A percentile compares a stretch with the other conserved stretches of the same genome.
phyloP scores from a whole-genome alignment of 2,113 vertebrate species.

The Mesoclemmys tuberculata region DNA sequence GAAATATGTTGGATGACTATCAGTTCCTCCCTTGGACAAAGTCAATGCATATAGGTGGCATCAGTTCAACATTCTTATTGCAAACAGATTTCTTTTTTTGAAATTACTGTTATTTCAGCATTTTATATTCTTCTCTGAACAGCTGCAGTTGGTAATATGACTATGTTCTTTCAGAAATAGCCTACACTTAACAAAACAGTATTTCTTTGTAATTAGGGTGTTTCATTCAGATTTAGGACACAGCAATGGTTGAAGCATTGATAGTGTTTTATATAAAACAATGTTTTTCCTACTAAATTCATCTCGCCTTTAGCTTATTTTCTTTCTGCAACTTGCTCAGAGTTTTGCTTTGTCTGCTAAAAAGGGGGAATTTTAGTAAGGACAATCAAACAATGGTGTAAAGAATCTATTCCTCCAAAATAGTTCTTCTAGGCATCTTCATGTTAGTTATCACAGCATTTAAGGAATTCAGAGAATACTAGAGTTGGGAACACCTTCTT shows the following conservation, averaged over 20 bases:
- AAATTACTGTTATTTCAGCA: constrained; percentile 58
- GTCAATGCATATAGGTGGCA: constrained; percentile 7
- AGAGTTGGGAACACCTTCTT: background rate
- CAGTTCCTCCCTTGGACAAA: background rate
- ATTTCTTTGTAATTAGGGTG: constrained; percentile 60
- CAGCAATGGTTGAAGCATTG: background rate
- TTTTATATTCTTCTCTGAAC: constrained; percentile 42
- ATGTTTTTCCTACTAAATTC: background rate
- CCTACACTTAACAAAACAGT: constrained; percentile 59
- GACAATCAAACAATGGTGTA: background rate
- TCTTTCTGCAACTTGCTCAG: background rate
- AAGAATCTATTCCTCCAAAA: background rate
- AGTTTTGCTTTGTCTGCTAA: background rate
- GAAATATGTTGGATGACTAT: background rate
- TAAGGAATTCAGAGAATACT: background rate
- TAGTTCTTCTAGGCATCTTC: background rate
- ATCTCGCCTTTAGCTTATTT: background rate
- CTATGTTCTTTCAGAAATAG: constrained; percentile 57
- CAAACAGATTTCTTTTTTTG: constrained; percentile 47
- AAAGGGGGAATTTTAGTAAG: background rate
- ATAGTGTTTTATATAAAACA: constrained; percentile 33
- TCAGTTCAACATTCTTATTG: background rate
- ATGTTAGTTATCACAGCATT: background rate
- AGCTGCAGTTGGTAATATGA: constrained; percentile 50
- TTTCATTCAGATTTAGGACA: constrained; percentile 40